Evolutionary conservation across 2,113 vertebrate genomes (phyloP).

Genomic region (Chunga burmeisteri): DNA sequence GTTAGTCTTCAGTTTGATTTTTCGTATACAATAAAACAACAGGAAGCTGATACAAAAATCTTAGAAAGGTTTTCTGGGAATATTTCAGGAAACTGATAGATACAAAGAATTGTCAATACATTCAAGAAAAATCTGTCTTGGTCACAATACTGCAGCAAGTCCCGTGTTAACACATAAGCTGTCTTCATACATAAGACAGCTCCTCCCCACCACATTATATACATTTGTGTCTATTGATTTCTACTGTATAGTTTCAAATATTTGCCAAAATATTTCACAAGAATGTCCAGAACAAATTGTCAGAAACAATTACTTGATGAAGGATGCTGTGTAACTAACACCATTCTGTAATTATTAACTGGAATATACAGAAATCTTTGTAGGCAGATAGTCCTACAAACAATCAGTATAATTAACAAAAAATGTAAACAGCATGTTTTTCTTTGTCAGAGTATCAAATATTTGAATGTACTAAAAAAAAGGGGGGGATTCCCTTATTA

Average conservation of each 20-base stretch:
- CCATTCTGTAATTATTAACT: constrained; percentile 34
- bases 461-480: neutral
- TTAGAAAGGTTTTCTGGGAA: neutral
- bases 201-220: neutral
- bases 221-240: neutral
- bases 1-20: neutral
- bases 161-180: neutral
- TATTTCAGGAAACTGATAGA: neutral
- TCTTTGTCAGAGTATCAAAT: constrained; percentile 31
- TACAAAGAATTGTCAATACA: constrained; percentile 14
- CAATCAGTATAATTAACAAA: constrained; percentile 40
- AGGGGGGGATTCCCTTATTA: neutral
- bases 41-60: neutral
- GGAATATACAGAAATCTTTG: constrained; percentile 36
- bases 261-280: constrained; percentile 9
- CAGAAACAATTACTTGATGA: constrained; percentile 28
- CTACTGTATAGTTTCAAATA: neutral
- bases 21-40: neutral
- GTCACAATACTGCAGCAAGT: neutral
- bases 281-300: neutral
- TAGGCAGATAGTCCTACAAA: constrained; percentile 26
- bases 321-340: neutral
- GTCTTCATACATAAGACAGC: neutral
- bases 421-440: constrained; percentile 63
- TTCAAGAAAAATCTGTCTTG: neutral